Evolutionary conservation across 2,797 vertebrate genomes (phyloP), one percentile per base, ranked within the genome.

Genomic region (Hipposideros larvatus): DNA sequence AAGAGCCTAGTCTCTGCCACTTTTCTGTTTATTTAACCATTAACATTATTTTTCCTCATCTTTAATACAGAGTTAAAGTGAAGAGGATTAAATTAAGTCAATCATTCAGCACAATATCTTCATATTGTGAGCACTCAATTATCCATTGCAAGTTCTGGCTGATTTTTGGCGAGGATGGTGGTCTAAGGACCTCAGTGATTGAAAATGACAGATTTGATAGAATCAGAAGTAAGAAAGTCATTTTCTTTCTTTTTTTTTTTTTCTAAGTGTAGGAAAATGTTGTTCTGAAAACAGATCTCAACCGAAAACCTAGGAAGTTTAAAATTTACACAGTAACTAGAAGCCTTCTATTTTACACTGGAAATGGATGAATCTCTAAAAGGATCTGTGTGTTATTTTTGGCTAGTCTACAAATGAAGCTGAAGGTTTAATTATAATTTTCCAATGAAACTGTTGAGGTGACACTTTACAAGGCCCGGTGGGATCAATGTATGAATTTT

Each of bases 381-480:
- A 92, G 9, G 15, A 74, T 37, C 15, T 63, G 0, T 77, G 1
- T 82, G 18, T 59, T 91, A 43, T 46, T 86, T 75, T 68, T 86
- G 68, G 77, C 77, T 68, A 43, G 15, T 61, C 9, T 68, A 74
- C 14, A 87, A 91, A 43, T 85, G 41, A 90, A 93, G 48, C 26
- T 94, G 19, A 79, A 82, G 21, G 18, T 73, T 87, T 70, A 90
- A 80, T 85, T 88, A 75, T 68, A 66, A 89, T 92, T 95, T 97
- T 96, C 83, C 79, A 84, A 9, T 59, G 57, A 86, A 94, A 92
- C 24, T 61, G 15, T 55, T 31, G 73, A 90, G 4, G 61, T 92
- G 57, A 86, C 26, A 84, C 19, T 82, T 89, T 96, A 80, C 15
- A 82, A 94, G 63, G 4, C 51, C 74, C 15, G 26, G 11, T 51